Evolutionary conservation across 2,888 invertebrate genomes (phyloP).

Genomic region (Sinohyriopsis cumingii): DNA sequence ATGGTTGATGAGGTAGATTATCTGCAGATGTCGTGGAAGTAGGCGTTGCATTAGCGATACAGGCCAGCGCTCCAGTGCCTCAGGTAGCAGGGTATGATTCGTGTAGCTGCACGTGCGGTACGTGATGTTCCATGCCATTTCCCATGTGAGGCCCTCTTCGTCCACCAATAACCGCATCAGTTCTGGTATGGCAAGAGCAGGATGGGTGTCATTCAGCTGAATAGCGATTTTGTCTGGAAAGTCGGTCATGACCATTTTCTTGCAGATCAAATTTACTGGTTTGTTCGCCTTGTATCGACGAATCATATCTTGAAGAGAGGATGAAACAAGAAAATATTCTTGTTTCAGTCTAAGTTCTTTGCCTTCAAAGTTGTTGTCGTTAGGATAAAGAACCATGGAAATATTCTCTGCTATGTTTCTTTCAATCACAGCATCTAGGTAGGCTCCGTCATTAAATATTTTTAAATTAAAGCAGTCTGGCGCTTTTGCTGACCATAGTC

Average conservation of each 20-base stretch:
- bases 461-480: slow-evolving; percentile 93
- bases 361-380: slow-evolving; percentile 98
- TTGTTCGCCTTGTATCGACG: slow-evolving; percentile 94
- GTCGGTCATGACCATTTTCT: slow-evolving; percentile 84
- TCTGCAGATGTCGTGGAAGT: slow-evolving; percentile 94
- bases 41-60: slow-evolving; percentile 84
- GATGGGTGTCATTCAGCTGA: slow-evolving; percentile 98
- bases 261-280: slow-evolving; percentile 77
- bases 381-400: slow-evolving; percentile 96
- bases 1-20: slow-evolving; percentile 97
- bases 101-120: slow-evolving; percentile 94
- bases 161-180: slow-evolving; percentile 92
- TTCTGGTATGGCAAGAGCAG: slow-evolving; percentile 96
- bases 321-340: slow-evolving; percentile 98
- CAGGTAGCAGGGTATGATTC: slow-evolving; percentile 98
- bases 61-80: slow-evolving; percentile 90
- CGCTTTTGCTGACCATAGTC: slow-evolving; percentile 98
- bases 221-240: slow-evolving; percentile 95
- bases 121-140: slow-evolving; percentile 91
- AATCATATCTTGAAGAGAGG: slow-evolving; percentile 95
- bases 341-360: slow-evolving; percentile 98
- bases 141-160: slow-evolving; percentile 90
- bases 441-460: slow-evolving; percentile 98
- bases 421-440: slow-evolving; percentile 97
- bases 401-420: slow-evolving; percentile 98